Conservation (phyloP, 2,113 vertebrate species). For the Coptodon rendalli region DNA sequence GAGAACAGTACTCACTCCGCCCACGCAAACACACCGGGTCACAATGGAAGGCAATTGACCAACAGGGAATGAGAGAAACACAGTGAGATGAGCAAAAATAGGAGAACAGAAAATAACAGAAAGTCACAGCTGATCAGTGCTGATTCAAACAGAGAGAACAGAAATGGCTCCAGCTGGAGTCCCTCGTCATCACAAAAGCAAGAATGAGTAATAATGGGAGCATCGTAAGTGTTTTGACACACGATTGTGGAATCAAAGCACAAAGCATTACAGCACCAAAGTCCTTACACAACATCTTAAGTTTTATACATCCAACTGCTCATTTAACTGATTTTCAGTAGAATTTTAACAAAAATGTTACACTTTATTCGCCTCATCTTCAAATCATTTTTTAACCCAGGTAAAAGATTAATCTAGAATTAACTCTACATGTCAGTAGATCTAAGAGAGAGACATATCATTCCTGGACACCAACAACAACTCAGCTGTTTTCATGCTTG, state of each 20-base stretch:
- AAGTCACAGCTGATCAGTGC: conserved; percentile 30
- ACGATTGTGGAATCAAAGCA: background rate
- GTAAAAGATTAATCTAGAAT: background rate
- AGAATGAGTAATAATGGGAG: conserved; percentile 1
- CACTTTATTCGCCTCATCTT: background rate
- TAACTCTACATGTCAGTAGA: background rate
- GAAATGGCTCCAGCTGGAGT: conserved; percentile 5
- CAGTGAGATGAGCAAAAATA: conserved; percentile 66
- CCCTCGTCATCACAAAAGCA: background rate
- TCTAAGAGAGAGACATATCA: background rate
- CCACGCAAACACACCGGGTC: conserved; percentile 72
- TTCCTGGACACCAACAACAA: background rate
- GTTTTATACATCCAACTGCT: background rate
- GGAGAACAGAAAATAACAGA: conserved; percentile 36
- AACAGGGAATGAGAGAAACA: conserved; percentile 74
- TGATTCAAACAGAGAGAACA: conserved; percentile 22
- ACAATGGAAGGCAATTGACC: conserved; percentile 69
- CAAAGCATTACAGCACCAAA: background rate
- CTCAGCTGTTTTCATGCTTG: conserved; percentile 4
- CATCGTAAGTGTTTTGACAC: background rate
- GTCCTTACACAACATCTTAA: background rate
- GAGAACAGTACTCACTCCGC: conserved; percentile 75
- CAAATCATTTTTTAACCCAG: background rate
- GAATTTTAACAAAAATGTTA: background rate
- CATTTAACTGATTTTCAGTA: background rate